Evolutionary conservation across 2,888 invertebrate genomes (phyloP).

Genomic region (Amphipyra berbera): DNA sequence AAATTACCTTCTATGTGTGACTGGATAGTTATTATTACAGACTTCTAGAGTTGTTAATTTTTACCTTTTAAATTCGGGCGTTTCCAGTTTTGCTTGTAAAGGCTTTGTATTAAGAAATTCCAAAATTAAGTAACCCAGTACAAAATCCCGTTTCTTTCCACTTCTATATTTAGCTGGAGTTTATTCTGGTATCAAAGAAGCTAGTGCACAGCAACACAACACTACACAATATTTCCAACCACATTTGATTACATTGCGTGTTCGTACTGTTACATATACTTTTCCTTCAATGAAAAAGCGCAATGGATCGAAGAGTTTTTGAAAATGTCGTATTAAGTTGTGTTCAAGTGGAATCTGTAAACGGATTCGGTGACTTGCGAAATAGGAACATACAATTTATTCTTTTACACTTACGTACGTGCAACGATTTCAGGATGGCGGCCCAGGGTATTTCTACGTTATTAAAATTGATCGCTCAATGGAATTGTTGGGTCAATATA

Average conservation of each 20-base stretch:
- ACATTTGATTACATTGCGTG: slow-evolving; percentile 6
- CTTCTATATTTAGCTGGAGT: slow-evolving; percentile 44
- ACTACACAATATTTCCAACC: not conserved
- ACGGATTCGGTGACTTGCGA: slow-evolving; percentile 58
- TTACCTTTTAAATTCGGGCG: not conserved
- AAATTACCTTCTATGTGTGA: too few relatives aligned
- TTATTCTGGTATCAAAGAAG: slow-evolving; percentile 40
- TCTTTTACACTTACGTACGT: slow-evolving; percentile 59
- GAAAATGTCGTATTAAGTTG: not conserved
- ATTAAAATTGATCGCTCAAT: slow-evolving; percentile 55
- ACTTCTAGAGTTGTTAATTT: too few relatives aligned
- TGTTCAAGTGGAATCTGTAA: slow-evolving; percentile 16
- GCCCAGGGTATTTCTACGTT: slow-evolving; percentile 31
- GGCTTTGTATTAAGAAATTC: slow-evolving; percentile 17
- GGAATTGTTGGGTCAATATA: slow-evolving; percentile 47
- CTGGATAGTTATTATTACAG: too few relatives aligned
- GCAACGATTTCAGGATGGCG: slow-evolving; percentile 47
- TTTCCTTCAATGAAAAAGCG: not conserved
- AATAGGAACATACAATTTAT: slow-evolving; percentile 60
- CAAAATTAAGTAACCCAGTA: slow-evolving; percentile 27
- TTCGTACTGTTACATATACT: not conserved
- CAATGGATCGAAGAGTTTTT: slow-evolving; percentile 1
- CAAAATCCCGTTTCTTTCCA: slow-evolving; percentile 30
- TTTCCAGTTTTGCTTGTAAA: not conserved
- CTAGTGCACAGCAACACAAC: slow-evolving; percentile 1